Conservation (phyloP, 2,888 invertebrate species). For the Drosophila sordidula region DNA sequence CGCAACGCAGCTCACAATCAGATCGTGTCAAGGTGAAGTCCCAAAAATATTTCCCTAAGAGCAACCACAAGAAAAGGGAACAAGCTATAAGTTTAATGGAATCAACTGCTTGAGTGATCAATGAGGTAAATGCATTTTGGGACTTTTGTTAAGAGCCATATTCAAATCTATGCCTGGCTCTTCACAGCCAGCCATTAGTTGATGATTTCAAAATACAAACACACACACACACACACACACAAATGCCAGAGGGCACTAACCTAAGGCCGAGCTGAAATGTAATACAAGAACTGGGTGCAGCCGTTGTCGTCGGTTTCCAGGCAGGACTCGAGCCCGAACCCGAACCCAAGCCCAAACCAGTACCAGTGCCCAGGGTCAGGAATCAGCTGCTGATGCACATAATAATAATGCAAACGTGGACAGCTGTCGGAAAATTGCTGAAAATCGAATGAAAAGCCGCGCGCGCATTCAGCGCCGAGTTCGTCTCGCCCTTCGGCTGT, state of each 20-base stretch:
- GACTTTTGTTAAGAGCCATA: conserved; percentile 32
- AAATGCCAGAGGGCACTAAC: conserved; percentile 72
- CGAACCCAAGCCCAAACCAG: conserved; percentile 22
- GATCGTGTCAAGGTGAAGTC: conserved; percentile 14
- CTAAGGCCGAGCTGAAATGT: conserved; percentile 55
- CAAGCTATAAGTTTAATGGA: conserved; percentile 43
- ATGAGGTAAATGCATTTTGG: conserved; percentile 36
- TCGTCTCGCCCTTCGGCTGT: conserved; percentile 52
- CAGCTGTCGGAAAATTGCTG: conserved; percentile 76
- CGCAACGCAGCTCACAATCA: conserved; percentile 9
- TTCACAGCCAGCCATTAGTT: conserved; percentile 59
- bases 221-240: conserved; percentile 20
- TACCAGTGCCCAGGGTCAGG: conserved; percentile 63
- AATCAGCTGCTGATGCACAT: conserved; percentile 65
- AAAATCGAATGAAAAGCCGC: conserved; percentile 76
- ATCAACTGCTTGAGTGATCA: conserved; percentile 66
- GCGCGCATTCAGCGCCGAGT: conserved; percentile 37
- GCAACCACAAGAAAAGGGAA: conserved; percentile 40
- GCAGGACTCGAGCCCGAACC: conserved; percentile 19
- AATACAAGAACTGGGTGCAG: conserved; percentile 74
- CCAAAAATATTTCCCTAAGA: conserved; percentile 9
- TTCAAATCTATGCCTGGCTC: conserved; percentile 54
- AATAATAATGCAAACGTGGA: conserved; percentile 69
- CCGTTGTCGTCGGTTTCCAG: conserved; percentile 35
- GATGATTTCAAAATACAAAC: conserved; percentile 61